These are phyloP conservation scores for Digitonthophagus gazella DNA, from an alignment of 2,888 invertebrate species.

Conservation along the genomic window DNA sequence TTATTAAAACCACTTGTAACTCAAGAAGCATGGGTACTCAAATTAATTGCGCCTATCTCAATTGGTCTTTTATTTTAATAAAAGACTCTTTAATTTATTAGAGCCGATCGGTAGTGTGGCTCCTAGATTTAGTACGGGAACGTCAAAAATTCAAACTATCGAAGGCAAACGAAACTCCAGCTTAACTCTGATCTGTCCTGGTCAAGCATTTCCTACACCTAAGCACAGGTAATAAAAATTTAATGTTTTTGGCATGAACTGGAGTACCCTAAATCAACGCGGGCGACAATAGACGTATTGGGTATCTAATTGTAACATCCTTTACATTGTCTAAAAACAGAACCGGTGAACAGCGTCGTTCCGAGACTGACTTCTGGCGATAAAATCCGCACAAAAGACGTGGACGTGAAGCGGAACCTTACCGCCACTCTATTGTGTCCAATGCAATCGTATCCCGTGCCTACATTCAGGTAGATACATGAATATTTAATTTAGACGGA, in stretches of 20 bases:
- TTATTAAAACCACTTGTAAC: slow-evolving; percentile 5
- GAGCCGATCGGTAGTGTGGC: slow-evolving; percentile 58
- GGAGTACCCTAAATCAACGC: not conserved
- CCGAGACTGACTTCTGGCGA: slow-evolving; percentile 51
- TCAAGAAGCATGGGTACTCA: slow-evolving; percentile 21
- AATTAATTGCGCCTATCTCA: not conserved
- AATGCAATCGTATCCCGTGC: slow-evolving; percentile 65
- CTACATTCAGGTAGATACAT: slow-evolving; percentile 28
- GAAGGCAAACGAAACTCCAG: slow-evolving; percentile 41
- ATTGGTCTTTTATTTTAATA: not conserved
- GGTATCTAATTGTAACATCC: not conserved
- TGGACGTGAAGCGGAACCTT: slow-evolving; percentile 44
- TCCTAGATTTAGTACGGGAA: slow-evolving; percentile 50
- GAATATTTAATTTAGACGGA: not conserved
- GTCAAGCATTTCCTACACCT: slow-evolving; percentile 73
- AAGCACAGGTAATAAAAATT: slow-evolving; percentile 63
- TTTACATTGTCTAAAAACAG: slow-evolving; percentile 38
- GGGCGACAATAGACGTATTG: not conserved
- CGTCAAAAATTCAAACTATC: slow-evolving; percentile 40
- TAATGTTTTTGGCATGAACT: not conserved
- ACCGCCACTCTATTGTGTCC: slow-evolving; percentile 60
- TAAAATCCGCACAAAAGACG: slow-evolving; percentile 37
- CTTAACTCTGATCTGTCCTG: slow-evolving; percentile 67
- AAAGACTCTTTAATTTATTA: slow-evolving; percentile 33
- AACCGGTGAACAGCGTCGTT: slow-evolving; percentile 57